Evolutionary conservation across 2,113 vertebrate species (phyloP).

Genomic region (Charadrius vociferus): DNA sequence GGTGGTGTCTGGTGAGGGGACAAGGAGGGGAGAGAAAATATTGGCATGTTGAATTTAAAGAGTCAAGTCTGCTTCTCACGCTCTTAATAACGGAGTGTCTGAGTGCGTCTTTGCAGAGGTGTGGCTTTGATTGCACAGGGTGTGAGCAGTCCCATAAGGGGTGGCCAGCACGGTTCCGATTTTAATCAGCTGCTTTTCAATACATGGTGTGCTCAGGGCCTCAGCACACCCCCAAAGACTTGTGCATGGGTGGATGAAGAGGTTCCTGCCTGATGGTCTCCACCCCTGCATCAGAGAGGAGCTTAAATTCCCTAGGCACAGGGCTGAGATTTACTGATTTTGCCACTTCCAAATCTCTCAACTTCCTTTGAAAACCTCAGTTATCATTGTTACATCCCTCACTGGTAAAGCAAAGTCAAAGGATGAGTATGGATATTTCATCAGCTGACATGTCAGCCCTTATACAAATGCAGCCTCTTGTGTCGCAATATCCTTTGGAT

Average conservation of each 20-base stretch:
- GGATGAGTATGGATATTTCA: background rate
- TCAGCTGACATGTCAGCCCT: background rate
- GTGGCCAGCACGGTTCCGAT: rapidly evolving
- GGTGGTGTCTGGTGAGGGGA: background rate
- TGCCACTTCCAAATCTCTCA: background rate
- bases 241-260: background rate
- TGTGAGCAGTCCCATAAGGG: background rate
- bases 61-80: background rate
- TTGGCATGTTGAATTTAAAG: background rate
- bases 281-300: background rate
- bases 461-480: background rate
- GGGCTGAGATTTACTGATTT: background rate
- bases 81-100: rapidly evolving
- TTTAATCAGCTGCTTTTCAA: background rate
- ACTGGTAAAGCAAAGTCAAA: background rate
- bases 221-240: background rate
- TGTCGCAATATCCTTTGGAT: background rate
- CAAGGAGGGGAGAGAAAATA: background rate
- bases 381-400: background rate
- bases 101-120: background rate
- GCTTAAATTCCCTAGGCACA: background rate
- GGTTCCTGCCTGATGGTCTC: background rate
- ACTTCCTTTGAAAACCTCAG: background rate
- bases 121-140: rapidly evolving
- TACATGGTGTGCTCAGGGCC: background rate